A percentile compares a stretch with the other conserved stretches of the same genome.
Conservation (phyloP, 2,888 invertebrate genomes). For the Campoplex capitator region DNA sequence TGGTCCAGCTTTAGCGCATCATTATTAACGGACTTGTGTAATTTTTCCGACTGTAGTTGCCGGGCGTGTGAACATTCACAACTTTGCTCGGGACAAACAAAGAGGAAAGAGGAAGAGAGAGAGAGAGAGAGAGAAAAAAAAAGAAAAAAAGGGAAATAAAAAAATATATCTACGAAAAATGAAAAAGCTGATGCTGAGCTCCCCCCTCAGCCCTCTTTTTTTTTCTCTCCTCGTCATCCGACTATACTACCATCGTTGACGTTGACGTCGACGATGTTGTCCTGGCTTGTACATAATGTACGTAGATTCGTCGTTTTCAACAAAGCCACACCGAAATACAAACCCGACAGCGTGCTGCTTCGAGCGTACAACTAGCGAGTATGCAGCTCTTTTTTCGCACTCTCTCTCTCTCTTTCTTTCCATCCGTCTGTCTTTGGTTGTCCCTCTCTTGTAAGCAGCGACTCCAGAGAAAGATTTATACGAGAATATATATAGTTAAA, state of each 20-base stretch:
- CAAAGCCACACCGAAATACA: constrained; percentile 61
- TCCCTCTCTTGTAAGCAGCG: background rate
- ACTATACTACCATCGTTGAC: constrained; percentile 27
- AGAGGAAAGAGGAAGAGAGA: background rate
- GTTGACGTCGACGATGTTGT: constrained; percentile 47
- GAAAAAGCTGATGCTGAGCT: constrained; percentile 58
- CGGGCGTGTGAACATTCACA: constrained; percentile 13
- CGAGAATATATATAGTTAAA: constrained; percentile 13
- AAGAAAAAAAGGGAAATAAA: constrained; percentile 35
- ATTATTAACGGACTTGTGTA: constrained; percentile 34
- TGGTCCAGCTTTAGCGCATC: constrained; percentile 21
- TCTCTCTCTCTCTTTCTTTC: constrained; percentile 4
- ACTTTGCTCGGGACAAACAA: background rate
- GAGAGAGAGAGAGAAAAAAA: constrained; percentile 23
- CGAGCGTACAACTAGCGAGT: constrained; percentile 42
- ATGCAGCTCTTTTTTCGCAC: constrained; percentile 18
- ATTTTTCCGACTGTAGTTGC: constrained; percentile 24
- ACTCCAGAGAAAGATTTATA: constrained; percentile 2
- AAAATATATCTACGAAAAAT: constrained; percentile 59
- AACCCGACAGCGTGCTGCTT: constrained; percentile 20
- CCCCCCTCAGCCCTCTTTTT: constrained; percentile 25
- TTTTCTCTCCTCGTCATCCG: constrained; percentile 46
- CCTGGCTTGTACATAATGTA: constrained; percentile 23
- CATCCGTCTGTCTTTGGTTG: background rate
- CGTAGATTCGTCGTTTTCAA: constrained; percentile 50